A percentile compares a stretch with the other conserved stretches of the same genome.
Evolutionary conservation across 2,888 invertebrate species (phyloP).

Genomic region (Trachelus iudaicus): DNA sequence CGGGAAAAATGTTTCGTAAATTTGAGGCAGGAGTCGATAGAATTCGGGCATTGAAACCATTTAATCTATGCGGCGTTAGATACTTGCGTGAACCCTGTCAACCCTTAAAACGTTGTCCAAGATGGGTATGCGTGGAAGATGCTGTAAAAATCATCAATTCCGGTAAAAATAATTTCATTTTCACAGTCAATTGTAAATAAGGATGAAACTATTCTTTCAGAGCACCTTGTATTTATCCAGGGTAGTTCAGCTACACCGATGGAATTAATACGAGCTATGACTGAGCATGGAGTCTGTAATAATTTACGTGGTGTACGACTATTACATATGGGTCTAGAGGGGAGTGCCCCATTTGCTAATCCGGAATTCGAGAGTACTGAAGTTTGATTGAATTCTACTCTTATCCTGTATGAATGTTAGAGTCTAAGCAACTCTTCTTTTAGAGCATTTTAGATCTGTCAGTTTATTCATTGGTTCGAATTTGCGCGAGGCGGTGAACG

Average conservation of each 20-base stretch:
- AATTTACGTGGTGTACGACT: conserved; percentile 68
- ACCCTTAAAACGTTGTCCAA: conserved; percentile 51
- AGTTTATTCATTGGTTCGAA: conserved; percentile 73
- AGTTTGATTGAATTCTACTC: neutral
- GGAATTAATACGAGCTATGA: conserved; percentile 69
- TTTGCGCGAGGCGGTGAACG: conserved; percentile 69
- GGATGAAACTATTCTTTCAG: conserved; percentile 51
- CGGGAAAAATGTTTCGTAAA: conserved; percentile 37
- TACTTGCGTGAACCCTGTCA: conserved; percentile 47
- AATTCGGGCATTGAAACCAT: conserved; percentile 26
- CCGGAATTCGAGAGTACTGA: conserved; percentile 69
- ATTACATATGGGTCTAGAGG: conserved; percentile 73
- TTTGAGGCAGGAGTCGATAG: conserved; percentile 30
- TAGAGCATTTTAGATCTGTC: conserved; percentile 70
- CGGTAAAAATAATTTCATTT: conserved; percentile 33
- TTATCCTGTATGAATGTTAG: neutral
- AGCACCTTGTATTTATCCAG: conserved; percentile 71
- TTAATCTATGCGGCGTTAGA: conserved; percentile 33
- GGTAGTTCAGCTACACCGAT: conserved; percentile 74
- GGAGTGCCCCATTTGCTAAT: conserved; percentile 68
- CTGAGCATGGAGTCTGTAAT: conserved; percentile 68
- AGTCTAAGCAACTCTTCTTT: conserved; percentile 17
- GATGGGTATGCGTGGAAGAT: conserved; percentile 58
- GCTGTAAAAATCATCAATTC: conserved; percentile 55
- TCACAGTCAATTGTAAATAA: neutral